A percentile compares a stretch with the other conserved stretches of the same genome.
Evolutionary conservation across 1,140 invertebrate species (phyloP).

Genomic region (Drosophila nigromelanica): DNA sequence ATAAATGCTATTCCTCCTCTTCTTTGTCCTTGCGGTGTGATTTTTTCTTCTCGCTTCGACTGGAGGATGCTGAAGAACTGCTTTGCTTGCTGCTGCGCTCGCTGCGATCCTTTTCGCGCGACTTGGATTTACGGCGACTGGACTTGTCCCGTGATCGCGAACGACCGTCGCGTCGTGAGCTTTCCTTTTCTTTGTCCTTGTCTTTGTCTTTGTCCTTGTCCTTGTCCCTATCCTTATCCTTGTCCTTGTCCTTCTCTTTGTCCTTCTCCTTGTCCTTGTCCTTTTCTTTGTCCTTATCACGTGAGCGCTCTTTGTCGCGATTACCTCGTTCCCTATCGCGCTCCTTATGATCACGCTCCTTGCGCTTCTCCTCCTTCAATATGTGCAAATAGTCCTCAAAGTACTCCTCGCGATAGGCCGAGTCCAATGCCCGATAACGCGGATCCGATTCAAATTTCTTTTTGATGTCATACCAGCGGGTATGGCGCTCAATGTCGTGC

Average conservation of each 20-base stretch:
- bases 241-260: conserved; percentile 55
- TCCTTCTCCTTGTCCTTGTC: conserved; percentile 79
- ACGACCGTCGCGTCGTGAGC: conserved; percentile 85
- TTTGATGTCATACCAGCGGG: conserved; percentile 97
- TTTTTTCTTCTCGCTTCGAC: conserved; percentile 87
- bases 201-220: conserved; percentile 82
- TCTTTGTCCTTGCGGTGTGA: conserved; percentile 86
- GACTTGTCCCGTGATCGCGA: conserved; percentile 86
- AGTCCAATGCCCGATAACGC: conserved; percentile 96
- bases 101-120: conserved; percentile 85
- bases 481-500: conserved; percentile 92
- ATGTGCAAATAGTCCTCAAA: conserved; percentile 95
- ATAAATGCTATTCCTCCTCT: conserved; percentile 85
- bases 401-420: conserved; percentile 93
- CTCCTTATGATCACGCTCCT: conserved; percentile 76
- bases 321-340: conserved; percentile 83
- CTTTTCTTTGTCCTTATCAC: conserved; percentile 81
- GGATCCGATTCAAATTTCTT: conserved; percentile 95
- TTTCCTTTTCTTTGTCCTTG: conserved; percentile 60
- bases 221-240: conserved; percentile 78
- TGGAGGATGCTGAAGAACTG: conserved; percentile 53
- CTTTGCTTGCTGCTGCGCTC: conserved; percentile 84
- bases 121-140: conserved; percentile 86
- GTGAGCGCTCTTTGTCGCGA: conserved; percentile 70
- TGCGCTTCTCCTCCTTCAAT: conserved; percentile 91